Base-by-base conservation (phyloP, 2,113 vertebrate species). In the Nothocercus nigrocapillus region DNA sequence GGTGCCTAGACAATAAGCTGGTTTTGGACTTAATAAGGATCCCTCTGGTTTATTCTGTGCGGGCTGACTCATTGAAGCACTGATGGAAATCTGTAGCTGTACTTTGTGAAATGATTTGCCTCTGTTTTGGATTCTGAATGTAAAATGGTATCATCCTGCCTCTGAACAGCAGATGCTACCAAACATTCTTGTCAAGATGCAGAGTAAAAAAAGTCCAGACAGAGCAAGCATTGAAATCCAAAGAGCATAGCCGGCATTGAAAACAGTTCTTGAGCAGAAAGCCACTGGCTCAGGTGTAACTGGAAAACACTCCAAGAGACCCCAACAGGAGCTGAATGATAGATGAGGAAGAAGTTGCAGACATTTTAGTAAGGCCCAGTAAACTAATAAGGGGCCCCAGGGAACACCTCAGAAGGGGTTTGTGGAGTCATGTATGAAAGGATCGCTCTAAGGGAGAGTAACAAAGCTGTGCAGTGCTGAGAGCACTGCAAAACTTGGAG, bases 401-500 rank as follows among this genome's bases (percentile, higher is more conserved):
- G 75, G 51, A 85, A 75, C 34, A 61, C 1, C 40, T 83, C 27
- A 6, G 62, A 66, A 72, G 69, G 47, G 36, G 38, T 54, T 36
- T 63, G 32, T 77, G 68, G 74, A 63, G 38, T 6, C 27, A 94
- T 56, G 49, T 74, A 12, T 49, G 88, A 20, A 76, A 63, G 64
- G n/a, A 32, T 82, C 47, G 5, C 30, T 49, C 5, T 13, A 12
- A 84, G 47, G 75, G 66, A 38, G 80, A 64, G 34, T 9, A 36
- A 5, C 7, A 30, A 36, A 85, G 78, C 78, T 38, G 36, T 0
- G 24, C 32, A 0, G 0, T 22, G 68, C 9, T 3, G 34, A 68
- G 7, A 0, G 73, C 0, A 0, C 44, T 45, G 40, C 79, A 53
- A 9, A 62, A 28, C n/a, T 0, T 0, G 14, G 17, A 0, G 0